These are phyloP conservation scores for Philereme vetulata DNA, from an alignment of 2,888 invertebrate species.

Conservation along the genomic window DNA sequence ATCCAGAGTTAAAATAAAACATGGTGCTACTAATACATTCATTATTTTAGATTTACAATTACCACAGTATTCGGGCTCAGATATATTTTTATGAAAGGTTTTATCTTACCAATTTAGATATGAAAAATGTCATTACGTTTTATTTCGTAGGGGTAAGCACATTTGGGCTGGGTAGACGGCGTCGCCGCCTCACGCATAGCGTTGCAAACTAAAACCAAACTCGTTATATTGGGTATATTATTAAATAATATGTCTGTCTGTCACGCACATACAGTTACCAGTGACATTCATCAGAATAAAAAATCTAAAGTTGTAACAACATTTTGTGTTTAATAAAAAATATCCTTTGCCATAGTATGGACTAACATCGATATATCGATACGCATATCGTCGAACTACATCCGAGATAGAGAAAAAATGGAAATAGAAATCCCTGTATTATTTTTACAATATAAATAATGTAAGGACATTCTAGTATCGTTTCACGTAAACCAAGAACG, in stretches of 20 bases:
- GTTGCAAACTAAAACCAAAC: slow-evolving; percentile 39
- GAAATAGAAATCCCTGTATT: too few species aligned
- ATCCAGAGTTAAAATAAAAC: background rate
- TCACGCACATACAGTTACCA: slow-evolving; percentile 51
- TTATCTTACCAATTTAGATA: slow-evolving; percentile 25
- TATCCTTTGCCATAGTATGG: too few species aligned
- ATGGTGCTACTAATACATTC: background rate
- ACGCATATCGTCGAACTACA: too few species aligned
- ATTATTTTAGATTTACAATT: slow-evolving; percentile 14
- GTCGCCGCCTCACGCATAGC: slow-evolving; percentile 25
- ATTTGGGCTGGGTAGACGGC: slow-evolving; percentile 6
- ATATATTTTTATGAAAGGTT: slow-evolving; percentile 9
- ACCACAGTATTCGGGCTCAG: background rate
- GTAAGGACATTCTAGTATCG: background rate
- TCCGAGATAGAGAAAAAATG: too few species aligned
- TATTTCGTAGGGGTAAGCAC: slow-evolving; percentile 9
- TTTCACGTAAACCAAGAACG: slow-evolving; percentile 10
- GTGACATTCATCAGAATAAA: slow-evolving; percentile 45
- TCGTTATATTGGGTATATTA: slow-evolving; percentile 48
- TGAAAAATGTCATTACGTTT: slow-evolving; percentile 14
- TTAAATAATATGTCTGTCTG: slow-evolving; percentile 55
- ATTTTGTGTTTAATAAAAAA: too few species aligned
- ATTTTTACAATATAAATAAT: background rate
- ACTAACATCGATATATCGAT: too few species aligned
- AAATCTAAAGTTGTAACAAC: slow-evolving; percentile 5